Evolutionary conservation across 2,797 vertebrate genomes (phyloP), one percentile per base, ranked within the genome.

Genomic region (Danio albolineatus): DNA sequence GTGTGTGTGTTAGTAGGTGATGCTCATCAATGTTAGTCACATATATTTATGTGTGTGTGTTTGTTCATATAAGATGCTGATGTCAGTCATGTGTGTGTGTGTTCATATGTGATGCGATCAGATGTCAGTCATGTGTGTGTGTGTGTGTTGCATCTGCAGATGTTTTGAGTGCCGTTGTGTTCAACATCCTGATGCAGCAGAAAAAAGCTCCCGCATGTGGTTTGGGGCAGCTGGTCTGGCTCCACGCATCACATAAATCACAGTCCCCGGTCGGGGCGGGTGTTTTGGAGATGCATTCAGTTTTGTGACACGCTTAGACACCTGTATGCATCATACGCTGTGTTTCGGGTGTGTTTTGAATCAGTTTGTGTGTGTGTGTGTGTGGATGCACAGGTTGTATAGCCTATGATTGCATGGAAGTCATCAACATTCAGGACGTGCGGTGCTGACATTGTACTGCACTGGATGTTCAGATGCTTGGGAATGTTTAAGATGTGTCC

Each of bases 151-250:
- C 7, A 19, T 67, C 19, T 43, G 53, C 43, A 48, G 44, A 62
- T 49, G 67, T 69, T 80, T 82, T 77, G 46, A 72, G 79, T 59
- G 76, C 46, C 74, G 71, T 78, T 75, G 62, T 76, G 57, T 70
- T 78, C 41, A 53, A 82, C 70, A 71, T 81, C 81, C 82, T 88
- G 84, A 88, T 85, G 86, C 84, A 85, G 87, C 82, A 88, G 74
- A 83, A 84, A 28, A 28, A 77, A 10, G 36, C n/a, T 64, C 48
- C 28, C 0, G 6, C 21, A 7, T 21, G 43, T 12, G 19, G 36
- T 61, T 41, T 5, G 7, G 7, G 46, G 60, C 49, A 41, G 77
- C 49, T 64, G 38, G 48, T 73, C 67, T 28, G 65, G 21, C 49
- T 65, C 66, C 28, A 60, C 28, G n/a, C 56, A 53, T 59, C 28